Conservation (phyloP, 2,888 invertebrate species). For the Apamea crenata region DNA sequence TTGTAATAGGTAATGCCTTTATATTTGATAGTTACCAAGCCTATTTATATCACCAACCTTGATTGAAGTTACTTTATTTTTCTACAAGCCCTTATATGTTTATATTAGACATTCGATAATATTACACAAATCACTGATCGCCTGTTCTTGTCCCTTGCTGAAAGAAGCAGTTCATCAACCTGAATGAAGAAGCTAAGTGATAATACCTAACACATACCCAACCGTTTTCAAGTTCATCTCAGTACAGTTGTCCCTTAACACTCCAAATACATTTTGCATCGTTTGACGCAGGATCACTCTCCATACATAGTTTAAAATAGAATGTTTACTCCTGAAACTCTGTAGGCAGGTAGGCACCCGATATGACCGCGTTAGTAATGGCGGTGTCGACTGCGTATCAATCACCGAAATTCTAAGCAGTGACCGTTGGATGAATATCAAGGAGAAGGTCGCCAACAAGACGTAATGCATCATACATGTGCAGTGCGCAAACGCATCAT, state of each 20-base stretch:
- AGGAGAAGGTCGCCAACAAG: constrained; percentile 19
- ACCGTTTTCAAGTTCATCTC: neutral
- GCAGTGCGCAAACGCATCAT: constrained; percentile 25
- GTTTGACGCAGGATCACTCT: constrained; percentile 29
- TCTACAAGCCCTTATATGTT: no score
- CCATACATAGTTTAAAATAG: constrained; percentile 46
- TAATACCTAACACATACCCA: no score
- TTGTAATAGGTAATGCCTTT: constrained; percentile 39
- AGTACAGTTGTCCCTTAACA: constrained; percentile 3
- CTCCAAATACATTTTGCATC: constrained; percentile 37
- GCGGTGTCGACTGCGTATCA: constrained; percentile 32
- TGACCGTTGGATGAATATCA: constrained; percentile 37
- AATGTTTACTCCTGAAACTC: constrained; percentile 34
- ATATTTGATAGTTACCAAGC: constrained; percentile 19
- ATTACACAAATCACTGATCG: neutral
- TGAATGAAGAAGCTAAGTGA: neutral
- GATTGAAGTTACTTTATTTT: neutral
- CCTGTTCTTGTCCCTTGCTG: no score
- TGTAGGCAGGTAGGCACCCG: constrained; percentile 20
- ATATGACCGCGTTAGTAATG: constrained; percentile 19
- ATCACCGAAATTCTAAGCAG: constrained; percentile 45
- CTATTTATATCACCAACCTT: neutral
- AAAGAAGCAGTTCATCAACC: neutral
- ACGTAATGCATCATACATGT: constrained; percentile 47
- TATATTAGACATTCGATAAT: neutral